Conservation (phyloP, 2,888 invertebrate species). For the Pristionchus exspectatus region DNA sequence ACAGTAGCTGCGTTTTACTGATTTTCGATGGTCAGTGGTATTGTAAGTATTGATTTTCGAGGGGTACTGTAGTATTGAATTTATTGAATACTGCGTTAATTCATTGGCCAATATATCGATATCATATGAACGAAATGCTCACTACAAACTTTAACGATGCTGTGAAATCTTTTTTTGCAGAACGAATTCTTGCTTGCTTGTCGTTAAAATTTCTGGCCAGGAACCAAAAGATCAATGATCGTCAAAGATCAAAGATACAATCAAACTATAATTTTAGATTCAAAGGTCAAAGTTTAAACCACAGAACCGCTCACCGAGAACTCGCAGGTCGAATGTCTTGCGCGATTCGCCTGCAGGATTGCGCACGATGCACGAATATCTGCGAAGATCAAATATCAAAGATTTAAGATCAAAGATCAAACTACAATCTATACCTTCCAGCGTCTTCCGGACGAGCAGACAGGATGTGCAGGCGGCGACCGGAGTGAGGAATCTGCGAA, state of each 20-base stretch:
- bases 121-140: no score
- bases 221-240: no score
- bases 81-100: no score
- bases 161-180: no score
- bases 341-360: slow-evolving; percentile 75
- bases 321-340: slow-evolving; percentile 73
- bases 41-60: background rate
- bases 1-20: background rate
- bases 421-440: slow-evolving; percentile 58
- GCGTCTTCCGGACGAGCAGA: slow-evolving; percentile 67
- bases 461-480: slow-evolving; percentile 69
- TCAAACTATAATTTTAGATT: no score
- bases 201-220: no score
- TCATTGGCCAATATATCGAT: no score
- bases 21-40: background rate
- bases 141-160: no score
- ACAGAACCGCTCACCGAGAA: slow-evolving; percentile 63
- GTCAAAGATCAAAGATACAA: no score
- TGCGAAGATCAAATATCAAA: slow-evolving; percentile 31
- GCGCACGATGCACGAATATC: slow-evolving; percentile 70
- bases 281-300: background rate
- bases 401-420: background rate
- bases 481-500: slow-evolving; percentile 69
- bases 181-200: no score
- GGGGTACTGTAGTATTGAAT: background rate